Evolutionary conservation across 2,888 invertebrate species (phyloP).

Genomic region (Capitulum mitella): DNA sequence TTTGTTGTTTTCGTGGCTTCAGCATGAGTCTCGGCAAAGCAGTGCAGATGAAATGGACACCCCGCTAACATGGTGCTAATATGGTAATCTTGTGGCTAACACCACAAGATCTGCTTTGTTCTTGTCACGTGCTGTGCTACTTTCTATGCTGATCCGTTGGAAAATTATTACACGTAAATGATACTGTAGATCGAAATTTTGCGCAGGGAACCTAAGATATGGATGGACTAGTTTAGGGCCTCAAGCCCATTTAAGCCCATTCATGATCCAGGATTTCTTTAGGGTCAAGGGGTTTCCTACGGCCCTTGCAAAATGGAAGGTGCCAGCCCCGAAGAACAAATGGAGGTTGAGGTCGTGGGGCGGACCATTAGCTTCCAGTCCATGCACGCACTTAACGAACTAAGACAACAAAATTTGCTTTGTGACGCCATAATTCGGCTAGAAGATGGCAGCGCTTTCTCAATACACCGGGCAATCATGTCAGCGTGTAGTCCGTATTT

Average conservation of each 20-base stretch:
- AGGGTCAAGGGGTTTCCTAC: constrained; percentile 6
- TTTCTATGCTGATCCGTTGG: background rate
- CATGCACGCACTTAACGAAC: constrained; percentile 73
- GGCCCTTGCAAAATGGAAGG: constrained; percentile 22
- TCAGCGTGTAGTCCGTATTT: constrained; percentile 87
- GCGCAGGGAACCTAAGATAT: constrained; percentile 5
- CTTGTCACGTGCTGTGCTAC: background rate
- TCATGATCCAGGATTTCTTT: background rate
- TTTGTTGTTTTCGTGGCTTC: too few relatives aligned
- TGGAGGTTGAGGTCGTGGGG: constrained; percentile 43
- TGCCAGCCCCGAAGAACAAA: constrained; percentile 4
- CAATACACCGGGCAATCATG: constrained; percentile 76
- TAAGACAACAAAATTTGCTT: constrained; percentile 70
- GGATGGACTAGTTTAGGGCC: background rate
- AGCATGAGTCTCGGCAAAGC: too few relatives aligned
- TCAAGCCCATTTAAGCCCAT: background rate
- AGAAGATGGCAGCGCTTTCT: constrained; percentile 71
- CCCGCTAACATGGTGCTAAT: too few relatives aligned
- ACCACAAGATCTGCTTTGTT: background rate
- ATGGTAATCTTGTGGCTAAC: too few relatives aligned
- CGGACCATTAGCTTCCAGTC: constrained; percentile 74
- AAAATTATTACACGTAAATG: background rate
- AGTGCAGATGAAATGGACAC: too few relatives aligned
- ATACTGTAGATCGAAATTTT: background rate
- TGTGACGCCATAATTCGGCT: constrained; percentile 78